Evolutionary conservation across 2,113 vertebrate genomes (phyloP).

Genomic region (Hirundichthys speculiger): DNA sequence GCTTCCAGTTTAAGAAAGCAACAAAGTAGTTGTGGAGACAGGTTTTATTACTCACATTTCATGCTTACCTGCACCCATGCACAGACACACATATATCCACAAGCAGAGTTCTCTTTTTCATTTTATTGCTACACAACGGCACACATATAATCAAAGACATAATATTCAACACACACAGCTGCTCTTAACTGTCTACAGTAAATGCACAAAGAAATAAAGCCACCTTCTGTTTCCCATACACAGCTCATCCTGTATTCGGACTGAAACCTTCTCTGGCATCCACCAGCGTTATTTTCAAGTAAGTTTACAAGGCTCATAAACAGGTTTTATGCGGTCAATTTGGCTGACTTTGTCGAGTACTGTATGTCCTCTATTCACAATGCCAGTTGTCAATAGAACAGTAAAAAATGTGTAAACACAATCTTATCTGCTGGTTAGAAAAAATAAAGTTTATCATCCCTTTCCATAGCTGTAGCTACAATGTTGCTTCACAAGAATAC

Average conservation of each 20-base stretch:
- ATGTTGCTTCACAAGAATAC: too few species aligned
- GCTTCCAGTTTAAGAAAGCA: too few species aligned
- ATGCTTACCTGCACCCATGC: constrained; percentile 13
- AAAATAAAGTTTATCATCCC: too few species aligned
- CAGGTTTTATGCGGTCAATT: constrained; percentile 67
- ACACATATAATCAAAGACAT: constrained; percentile 36
- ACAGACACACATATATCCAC: neutral
- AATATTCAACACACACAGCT: constrained; percentile 51
- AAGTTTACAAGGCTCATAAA: constrained; percentile 69
- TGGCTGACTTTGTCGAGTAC: constrained; percentile 58
- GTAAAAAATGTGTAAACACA: constrained; percentile 59
- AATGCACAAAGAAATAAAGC: constrained; percentile 34
- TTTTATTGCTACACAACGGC: constrained; percentile 24
- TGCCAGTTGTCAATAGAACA: constrained; percentile 41
- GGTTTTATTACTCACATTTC: constrained; percentile 19
- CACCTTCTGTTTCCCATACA: constrained; percentile 32
- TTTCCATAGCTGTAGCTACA: too few species aligned
- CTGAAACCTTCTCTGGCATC: constrained; percentile 18
- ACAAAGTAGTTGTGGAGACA: too few species aligned
- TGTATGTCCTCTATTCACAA: constrained; percentile 52
- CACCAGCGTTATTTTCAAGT: constrained; percentile 59
- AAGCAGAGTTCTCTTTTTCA: constrained; percentile 15
- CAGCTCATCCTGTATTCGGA: constrained; percentile 15
- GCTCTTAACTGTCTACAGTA: constrained; percentile 38
- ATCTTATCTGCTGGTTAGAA: constrained; percentile 11